phyloP scores from a whole-genome alignment of 2,888 invertebrate genomes.

The Morinoia aosen region DNA sequence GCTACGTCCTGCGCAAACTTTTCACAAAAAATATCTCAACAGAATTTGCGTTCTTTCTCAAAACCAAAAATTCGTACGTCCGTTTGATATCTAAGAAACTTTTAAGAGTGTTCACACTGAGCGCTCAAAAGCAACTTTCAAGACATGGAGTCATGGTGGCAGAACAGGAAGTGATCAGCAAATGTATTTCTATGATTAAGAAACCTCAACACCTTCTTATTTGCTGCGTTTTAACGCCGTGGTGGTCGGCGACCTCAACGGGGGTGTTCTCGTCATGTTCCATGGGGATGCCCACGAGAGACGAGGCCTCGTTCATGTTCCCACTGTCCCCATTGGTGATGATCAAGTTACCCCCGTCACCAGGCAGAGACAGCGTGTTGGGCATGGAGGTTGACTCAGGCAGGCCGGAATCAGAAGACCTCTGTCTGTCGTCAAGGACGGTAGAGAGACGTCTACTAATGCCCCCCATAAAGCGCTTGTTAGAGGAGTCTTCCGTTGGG shows the following conservation, averaged over 20 bases:
- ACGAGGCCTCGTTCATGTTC: neutral
- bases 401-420: neutral
- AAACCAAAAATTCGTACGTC: neutral
- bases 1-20: neutral
- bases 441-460: slow-evolving; percentile 23
- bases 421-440: slow-evolving; percentile 39
- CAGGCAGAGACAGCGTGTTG: neutral
- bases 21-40: neutral
- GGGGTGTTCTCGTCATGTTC: neutral
- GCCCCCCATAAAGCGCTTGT: neutral
- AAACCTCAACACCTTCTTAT: neutral
- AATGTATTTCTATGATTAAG: neutral
- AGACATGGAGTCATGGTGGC: neutral
- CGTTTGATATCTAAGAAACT: neutral
- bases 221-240: neutral
- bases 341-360: neutral
- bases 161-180: neutral
- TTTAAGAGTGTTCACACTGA: neutral
- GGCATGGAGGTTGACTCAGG: neutral
- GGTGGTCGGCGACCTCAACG: neutral
- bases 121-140: neutral
- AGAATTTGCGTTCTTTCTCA: neutral
- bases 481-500: neutral
- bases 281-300: neutral
- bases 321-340: neutral